A percentile compares a stretch with the other conserved stretches of the same genome.
These are phyloP conservation scores for Sinentomon sp. DNA, from an alignment of 2,888 invertebrate genomes.

Conservation along the genomic window DNA sequence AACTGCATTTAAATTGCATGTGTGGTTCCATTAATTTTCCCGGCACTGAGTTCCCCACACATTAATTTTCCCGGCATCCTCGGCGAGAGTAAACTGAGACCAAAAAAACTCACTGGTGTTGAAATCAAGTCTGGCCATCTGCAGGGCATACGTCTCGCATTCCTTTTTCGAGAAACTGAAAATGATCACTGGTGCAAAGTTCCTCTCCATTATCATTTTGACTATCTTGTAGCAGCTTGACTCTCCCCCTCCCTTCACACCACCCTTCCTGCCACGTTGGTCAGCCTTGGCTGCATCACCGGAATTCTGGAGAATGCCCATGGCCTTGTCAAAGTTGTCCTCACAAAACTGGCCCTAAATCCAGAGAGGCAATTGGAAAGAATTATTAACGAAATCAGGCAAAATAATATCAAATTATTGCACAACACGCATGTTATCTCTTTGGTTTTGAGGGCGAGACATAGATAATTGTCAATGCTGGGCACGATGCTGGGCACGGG, in stretches of 20 bases:
- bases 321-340: conserved; percentile 91
- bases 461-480: too few species aligned
- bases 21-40: too few species aligned
- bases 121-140: conserved; percentile 88
- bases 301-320: conserved; percentile 59
- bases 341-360: conserved; percentile 69
- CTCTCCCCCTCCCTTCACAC: conserved; percentile 22
- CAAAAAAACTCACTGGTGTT: conserved; percentile 37
- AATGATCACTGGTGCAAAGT: conserved; percentile 90
- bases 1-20: too few species aligned
- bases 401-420: background rate
- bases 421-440: background rate
- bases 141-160: conserved; percentile 86
- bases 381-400: conserved; percentile 1
- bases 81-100: too few species aligned
- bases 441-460: background rate
- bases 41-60: too few species aligned
- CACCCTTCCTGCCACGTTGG: conserved; percentile 37
- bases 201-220: conserved; percentile 94
- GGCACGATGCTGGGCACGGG: too few species aligned
- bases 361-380: conserved; percentile 5
- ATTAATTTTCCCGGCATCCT: too few species aligned
- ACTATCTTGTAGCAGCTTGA: conserved; percentile 89
- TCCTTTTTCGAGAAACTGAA: conserved; percentile 99
- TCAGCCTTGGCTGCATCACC: conserved; percentile 60